phyloP scores from a whole-genome alignment of 2,888 invertebrate species.

The Agelastica alni region DNA sequence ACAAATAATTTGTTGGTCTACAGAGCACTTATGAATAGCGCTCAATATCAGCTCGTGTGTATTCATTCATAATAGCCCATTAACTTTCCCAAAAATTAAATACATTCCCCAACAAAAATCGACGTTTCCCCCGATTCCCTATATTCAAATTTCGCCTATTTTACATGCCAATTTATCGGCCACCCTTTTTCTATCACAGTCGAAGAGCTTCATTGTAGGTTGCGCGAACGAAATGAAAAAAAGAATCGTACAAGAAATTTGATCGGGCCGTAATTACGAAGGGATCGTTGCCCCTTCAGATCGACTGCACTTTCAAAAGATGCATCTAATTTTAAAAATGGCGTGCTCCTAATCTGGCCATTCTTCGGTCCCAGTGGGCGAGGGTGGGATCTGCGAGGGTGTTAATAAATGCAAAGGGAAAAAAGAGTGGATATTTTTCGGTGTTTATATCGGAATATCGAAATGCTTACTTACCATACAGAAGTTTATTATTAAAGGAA shows the following conservation, averaged over 20 bases:
- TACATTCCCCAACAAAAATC: too few species aligned
- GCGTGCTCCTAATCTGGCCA: constrained; percentile 41
- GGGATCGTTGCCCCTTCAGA: constrained; percentile 12
- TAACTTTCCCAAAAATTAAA: too few species aligned
- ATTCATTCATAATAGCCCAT: too few species aligned
- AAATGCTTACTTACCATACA: too few species aligned
- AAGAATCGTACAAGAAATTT: constrained; percentile 27
- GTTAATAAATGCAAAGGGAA: constrained; percentile 37
- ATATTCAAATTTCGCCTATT: constrained; percentile 4
- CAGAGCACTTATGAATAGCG: too few species aligned
- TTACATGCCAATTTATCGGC: constrained; percentile 5
- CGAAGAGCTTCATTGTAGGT: constrained; percentile 8
- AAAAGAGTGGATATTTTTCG: too few species aligned
- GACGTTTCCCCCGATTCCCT: background rate
- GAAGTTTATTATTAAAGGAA: too few species aligned
- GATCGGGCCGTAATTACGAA: constrained; percentile 25
- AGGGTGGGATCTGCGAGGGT: constrained; percentile 34
- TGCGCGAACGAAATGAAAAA: too few species aligned
- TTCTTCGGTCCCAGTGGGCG: constrained; percentile 36
- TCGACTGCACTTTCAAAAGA: constrained; percentile 25
- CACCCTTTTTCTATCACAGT: constrained; percentile 16
- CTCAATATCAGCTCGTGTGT: too few species aligned
- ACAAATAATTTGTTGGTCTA: too few species aligned
- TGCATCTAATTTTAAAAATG: constrained; percentile 38
- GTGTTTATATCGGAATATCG: too few species aligned